Evolutionary conservation across 2,888 invertebrate genomes (phyloP), one percentile per base, ranked within the genome.

Genomic region (Anthrax anthrax): DNA sequence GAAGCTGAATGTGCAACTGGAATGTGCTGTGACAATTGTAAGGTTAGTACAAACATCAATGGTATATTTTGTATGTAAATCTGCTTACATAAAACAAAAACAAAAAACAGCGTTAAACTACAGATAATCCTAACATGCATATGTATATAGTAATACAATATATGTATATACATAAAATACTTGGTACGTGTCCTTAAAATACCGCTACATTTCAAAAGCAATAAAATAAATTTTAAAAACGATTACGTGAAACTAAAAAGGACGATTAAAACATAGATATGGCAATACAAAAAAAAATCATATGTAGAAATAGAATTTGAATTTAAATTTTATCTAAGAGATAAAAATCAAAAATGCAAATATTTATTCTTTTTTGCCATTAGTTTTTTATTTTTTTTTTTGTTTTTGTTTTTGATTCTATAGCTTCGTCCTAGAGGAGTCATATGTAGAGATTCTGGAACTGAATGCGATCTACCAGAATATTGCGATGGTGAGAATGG

Each of bases 381-480:
- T 36, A 2, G 8, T 23, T 14, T 36, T 18, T 42, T 44, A 18
- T 23, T 34, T 19, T 44, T 36, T 6, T 37, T 27, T 27, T 2
- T 38, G 37, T 47, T 34, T 34, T 23, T 37, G 37, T 32, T 16
- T 39, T 32, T 14, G 10, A 5, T 12, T 44, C 56, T 58, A 2
- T 67, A 88, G 88, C 70, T 89, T 45, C 78, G 80, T 53, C 73
- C 76, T 13, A 73, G 78, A 47, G 92, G 91, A 17, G 76, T 80
- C 39, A 72, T 86, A 47, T 98, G 97, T 67, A 80, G 97, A 18
- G 81, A 84, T 46, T 77, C 90, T 1, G 74, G 77, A 50, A 90
- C 89, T 64, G 95, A 95, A 62, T 98, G 97, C 67, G 97, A 98
- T 72, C 76, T 98, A 29, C 89, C 94, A 18, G 97, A 98, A 65